Evolutionary conservation across 92 coral and sea anemone species (phyloP), one percentile per base, ranked within the genome.

Genomic region (Palythoa grandis): DNA sequence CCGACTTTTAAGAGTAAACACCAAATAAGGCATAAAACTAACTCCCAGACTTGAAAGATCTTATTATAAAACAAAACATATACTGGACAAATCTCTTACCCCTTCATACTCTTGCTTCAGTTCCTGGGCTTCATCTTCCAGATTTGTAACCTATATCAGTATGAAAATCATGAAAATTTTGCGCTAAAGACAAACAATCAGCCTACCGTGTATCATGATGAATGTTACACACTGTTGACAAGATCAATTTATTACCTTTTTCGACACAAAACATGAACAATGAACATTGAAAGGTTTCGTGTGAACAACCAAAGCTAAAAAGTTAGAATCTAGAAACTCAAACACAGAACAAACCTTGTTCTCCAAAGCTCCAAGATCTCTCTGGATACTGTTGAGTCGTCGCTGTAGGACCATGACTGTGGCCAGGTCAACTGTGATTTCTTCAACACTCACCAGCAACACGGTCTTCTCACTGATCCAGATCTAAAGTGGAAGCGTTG

Each of bases 401-500:
- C 99, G 88, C 87, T 96, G 99, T 66, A 96, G 90, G 53, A 94
- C 93, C 95, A 96, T 96, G 4, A 96, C 99, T 15, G 98, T 96
- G 3, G 99, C 91, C 67, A 96, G 89, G 70, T 96, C 99, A 88
- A 95, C 95, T 0, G 98, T 94, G 19, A 96, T 93, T 84, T 96
- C 99, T 86, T 96, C 98, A 7, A 93, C 99, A 11, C 97, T 96
- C 19, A 95, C 92, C 91, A 96, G 65, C 24, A 96, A 84, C 68
- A 96, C 95, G 16, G 98, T 94, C 87, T 96, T 96, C 91, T 96
- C 99, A 56, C 94, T 93, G 76, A 96, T 96, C 98, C 99, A 95
- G 58, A 93, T 90, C 98, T 96, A 66, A 0, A 90, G 17, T 48
- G 19, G 52, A 82, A 56, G 7, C 1, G 35, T 29, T 29, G 35